A percentile compares a stretch with the other conserved stretches of the same genome.
phyloP scores from a whole-genome alignment of 2,113 vertebrate species.

The Rhadina sibilatrix region DNA sequence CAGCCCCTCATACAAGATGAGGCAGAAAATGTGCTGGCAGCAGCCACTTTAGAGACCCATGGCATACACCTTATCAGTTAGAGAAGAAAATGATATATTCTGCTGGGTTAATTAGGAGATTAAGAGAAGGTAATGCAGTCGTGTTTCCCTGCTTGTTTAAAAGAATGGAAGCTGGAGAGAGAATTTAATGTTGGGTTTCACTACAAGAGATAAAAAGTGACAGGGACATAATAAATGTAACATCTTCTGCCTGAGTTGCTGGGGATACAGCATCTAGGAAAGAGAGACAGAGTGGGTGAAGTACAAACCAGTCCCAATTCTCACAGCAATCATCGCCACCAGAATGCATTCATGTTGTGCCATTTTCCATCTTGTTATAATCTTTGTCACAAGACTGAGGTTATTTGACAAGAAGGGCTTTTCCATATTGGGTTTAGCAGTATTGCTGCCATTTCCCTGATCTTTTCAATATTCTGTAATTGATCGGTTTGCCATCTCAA shows the following conservation, averaged over 20 bases:
- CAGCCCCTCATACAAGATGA: neutral
- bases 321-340: slow-evolving; percentile 31
- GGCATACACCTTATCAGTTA: neutral
- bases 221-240: slow-evolving; percentile 1
- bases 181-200: neutral
- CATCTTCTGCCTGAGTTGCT: slow-evolving; percentile 17
- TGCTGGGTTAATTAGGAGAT: neutral
- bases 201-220: slow-evolving; percentile 11
- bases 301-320: slow-evolving; percentile 38
- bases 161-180: neutral
- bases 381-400: slow-evolving; percentile 3
- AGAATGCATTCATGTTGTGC: slow-evolving; percentile 14
- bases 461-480: slow-evolving; percentile 33
- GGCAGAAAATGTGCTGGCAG: neutral
- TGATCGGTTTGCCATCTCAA: slow-evolving; percentile 5
- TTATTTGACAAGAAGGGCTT: neutral
- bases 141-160: neutral
- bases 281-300: neutral
- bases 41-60: neutral
- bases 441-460: neutral
- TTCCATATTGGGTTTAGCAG: neutral
- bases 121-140: neutral
- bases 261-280: slow-evolving; percentile 26
- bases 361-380: slow-evolving; percentile 45
- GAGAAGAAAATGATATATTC: neutral